Percentiles rank a stretch among this genome's conserved stretches.
phyloP scores from a whole-genome alignment of 2,888 invertebrate genomes.

The Callyntrura guangdongensis region DNA sequence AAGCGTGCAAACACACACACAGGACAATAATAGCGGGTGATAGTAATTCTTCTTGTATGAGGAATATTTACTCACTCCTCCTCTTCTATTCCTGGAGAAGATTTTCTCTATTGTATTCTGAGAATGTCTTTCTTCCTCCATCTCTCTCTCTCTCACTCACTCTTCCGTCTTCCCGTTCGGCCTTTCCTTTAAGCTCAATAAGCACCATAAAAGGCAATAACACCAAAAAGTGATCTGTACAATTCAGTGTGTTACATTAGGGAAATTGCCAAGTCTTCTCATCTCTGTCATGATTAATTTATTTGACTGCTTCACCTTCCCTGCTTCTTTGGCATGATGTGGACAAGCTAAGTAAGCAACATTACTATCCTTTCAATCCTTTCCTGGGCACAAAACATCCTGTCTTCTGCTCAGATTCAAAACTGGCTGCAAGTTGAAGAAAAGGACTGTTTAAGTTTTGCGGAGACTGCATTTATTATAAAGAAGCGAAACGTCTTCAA shows the following conservation, averaged over 20 bases:
- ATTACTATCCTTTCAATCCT: background rate
- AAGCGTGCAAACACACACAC: background rate
- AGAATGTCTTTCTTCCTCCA: background rate
- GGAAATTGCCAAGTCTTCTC: constrained; percentile 77
- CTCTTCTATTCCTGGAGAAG: constrained; percentile 3
- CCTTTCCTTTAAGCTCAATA: constrained; percentile 22
- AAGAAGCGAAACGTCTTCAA: background rate
- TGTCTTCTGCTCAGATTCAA: constrained; percentile 61
- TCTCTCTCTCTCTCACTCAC: background rate
- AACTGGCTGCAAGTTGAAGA: constrained; percentile 41
- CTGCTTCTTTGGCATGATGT: constrained; percentile 42
- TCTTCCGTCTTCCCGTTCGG: background rate
- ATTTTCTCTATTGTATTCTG: constrained; percentile 42
- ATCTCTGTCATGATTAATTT: constrained; percentile 79
- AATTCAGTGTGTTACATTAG: constrained; percentile 76
- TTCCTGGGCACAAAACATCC: background rate
- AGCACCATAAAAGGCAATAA: constrained; percentile 61
- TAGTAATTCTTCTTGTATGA: constrained; percentile 19
- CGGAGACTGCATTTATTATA: background rate
- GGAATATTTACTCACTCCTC: constrained; percentile 35
- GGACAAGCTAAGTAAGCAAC: constrained; percentile 35
- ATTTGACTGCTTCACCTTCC: constrained; percentile 76
- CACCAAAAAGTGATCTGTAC: constrained; percentile 74
- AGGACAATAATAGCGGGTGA: constrained; percentile 30
- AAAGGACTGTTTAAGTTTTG: constrained; percentile 46